Conservation (phyloP, 2,888 invertebrate genomes). For the Hermaeophaga mercurialis region DNA sequence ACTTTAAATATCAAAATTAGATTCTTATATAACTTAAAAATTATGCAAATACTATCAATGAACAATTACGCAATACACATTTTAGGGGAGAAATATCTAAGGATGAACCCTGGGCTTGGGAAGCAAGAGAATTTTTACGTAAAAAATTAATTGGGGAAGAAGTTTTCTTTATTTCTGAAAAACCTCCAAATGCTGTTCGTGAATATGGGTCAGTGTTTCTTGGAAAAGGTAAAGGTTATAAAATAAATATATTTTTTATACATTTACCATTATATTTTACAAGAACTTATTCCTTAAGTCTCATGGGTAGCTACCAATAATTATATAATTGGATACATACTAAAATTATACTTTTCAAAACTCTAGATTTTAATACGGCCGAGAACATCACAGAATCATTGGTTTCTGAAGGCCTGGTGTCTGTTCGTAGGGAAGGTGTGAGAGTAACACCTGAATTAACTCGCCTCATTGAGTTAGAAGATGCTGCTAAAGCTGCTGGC, state of each 20-base stretch:
- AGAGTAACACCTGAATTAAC: conserved; percentile 69
- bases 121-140: conserved; percentile 92
- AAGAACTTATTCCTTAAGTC: too few relatives aligned
- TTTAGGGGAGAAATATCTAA: conserved; percentile 65
- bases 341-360: too few relatives aligned
- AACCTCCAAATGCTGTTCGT: conserved; percentile 79
- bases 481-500: conserved; percentile 83
- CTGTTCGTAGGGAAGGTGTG: conserved; percentile 74
- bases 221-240: conserved; percentile 69
- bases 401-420: conserved; percentile 87
- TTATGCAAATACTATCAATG: too few relatives aligned
- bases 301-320: too few relatives aligned
- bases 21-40: too few relatives aligned
- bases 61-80: too few relatives aligned
- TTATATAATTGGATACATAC: too few relatives aligned
- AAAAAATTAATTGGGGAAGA: conserved; percentile 91
- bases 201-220: conserved; percentile 88
- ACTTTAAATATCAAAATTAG: too few relatives aligned
- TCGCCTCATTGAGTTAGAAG: conserved; percentile 83
- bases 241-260: too few relatives aligned
- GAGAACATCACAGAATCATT: conserved; percentile 90
- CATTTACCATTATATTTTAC: too few relatives aligned
- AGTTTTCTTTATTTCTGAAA: conserved; percentile 84
- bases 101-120: conserved; percentile 97
- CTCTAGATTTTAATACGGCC: conserved; percentile 65